A percentile compares a stretch with the other conserved stretches of the same genome.
These are phyloP conservation scores for Solenopsis invicta DNA, from an alignment of 1,140 invertebrate genomes.

Conservation along the genomic window DNA sequence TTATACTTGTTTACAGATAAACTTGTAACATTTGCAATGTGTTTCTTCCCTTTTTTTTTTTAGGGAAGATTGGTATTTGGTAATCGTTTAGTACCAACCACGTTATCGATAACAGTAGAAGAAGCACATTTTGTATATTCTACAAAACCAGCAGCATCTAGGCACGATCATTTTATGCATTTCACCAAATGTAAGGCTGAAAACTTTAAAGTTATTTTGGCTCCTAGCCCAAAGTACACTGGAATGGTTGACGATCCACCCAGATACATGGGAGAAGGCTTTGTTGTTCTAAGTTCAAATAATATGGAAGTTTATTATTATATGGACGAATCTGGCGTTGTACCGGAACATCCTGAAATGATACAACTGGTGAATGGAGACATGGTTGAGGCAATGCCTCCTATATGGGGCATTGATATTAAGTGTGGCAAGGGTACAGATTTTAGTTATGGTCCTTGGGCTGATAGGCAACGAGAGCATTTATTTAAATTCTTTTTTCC, in stretches of 20 bases:
- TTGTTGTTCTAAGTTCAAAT: constrained; percentile 98
- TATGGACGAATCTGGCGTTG: constrained; percentile 97
- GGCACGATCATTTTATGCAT: constrained; percentile 98
- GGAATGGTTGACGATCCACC: constrained; percentile 98
- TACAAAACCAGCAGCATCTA: constrained; percentile 97
- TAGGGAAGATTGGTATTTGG: constrained; percentile 97
- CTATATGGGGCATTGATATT: constrained; percentile 97
- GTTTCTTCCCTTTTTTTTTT: constrained; percentile 76
- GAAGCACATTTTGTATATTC: constrained; percentile 98
- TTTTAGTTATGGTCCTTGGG: constrained; percentile 99
- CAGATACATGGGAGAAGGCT: constrained; percentile 98
- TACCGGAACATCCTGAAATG: constrained; percentile 95
- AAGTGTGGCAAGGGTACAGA: constrained; percentile 99
- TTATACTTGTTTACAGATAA: background rate
- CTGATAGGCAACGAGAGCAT: constrained; percentile 97
- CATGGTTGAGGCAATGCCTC: constrained; percentile 95
- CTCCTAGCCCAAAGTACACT: constrained; percentile 97
- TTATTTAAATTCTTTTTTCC: constrained; percentile 99
- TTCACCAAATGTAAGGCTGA: constrained; percentile 97
- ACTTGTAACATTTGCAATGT: background rate
- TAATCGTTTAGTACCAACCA: constrained; percentile 97
- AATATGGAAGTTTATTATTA: constrained; percentile 98
- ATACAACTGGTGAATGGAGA: constrained; percentile 97
- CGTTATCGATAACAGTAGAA: constrained; percentile 96
- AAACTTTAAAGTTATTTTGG: constrained; percentile 97